Evolutionary conservation across 2,113 vertebrate genomes (phyloP), one percentile per base, ranked within the genome.

Genomic region (Cacatua alba): DNA sequence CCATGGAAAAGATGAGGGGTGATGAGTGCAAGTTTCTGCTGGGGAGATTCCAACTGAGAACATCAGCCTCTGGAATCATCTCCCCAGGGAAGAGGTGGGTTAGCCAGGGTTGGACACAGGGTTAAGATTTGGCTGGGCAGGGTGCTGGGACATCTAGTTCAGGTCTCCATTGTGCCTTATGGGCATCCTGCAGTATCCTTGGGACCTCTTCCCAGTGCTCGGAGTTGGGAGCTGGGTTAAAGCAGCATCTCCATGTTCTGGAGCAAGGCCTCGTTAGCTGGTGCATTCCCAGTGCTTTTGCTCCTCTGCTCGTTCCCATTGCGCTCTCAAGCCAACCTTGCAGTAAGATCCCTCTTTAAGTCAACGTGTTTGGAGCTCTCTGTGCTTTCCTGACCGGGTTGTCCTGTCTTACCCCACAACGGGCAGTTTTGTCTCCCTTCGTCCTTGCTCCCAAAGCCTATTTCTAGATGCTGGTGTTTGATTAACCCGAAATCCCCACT

Each of bases 381-480:
- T 17, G 25, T 0, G 3, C 35, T 64, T 20, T 31, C 60, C 79
- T 74, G 49, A 0, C 39, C 2, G 28, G 24, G 6, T 25, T 64
- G 49, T 6, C 28, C 71, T 2, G 43, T 0, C 11, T 33, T 79
- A 77, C 37, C 75, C 82, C 3, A 1, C 19, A 64, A 4, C 31
- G 28, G 33, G 37, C 70, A 24, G 52, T 31, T 85, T 15, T 2
- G 0, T 21, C 0, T 53, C 46, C 3, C 65, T n/a, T n/a, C 4
- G 14, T 23, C 74, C 65, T 35, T 15, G 55, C 60, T 68, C 2
- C 1, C 48, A 92, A 85, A 86, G 51, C 48, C 64, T 53, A 17
- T 57, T 62, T 11, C 59, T 10, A 41, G 33, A 57, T 11, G 24
- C 55, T 2, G 18, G 62, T 2, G 6, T 13, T 68, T 28, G 69